These are phyloP conservation scores for Bradysia coprophila DNA, from an alignment of 1,140 invertebrate genomes.

Conservation along the genomic window DNA sequence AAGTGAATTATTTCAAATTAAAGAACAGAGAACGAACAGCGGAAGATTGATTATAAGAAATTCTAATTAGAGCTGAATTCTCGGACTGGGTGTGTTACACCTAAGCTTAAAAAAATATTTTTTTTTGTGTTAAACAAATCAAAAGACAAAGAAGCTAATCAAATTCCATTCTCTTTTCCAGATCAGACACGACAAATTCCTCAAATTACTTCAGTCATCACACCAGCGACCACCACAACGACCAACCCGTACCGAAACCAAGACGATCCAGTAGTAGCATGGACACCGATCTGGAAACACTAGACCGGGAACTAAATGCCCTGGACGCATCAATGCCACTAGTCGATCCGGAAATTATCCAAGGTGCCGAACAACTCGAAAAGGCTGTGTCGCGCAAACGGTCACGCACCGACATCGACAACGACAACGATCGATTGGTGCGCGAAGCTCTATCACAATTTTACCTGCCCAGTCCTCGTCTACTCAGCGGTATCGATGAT, in stretches of 20 bases:
- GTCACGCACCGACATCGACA: constrained; percentile 30
- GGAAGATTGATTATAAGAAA: too few relatives aligned
- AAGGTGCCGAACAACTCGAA: constrained; percentile 23
- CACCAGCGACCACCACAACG: too few relatives aligned
- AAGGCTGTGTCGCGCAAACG: constrained; percentile 19
- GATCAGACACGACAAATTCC: not conserved
- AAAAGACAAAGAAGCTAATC: too few relatives aligned
- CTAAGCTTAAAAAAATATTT: too few relatives aligned
- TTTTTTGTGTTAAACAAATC: too few relatives aligned
- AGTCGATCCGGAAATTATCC: constrained; percentile 20
- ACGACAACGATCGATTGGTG: constrained; percentile 36
- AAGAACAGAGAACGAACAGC: too few relatives aligned
- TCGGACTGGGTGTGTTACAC: too few relatives aligned
- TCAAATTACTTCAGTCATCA: not conserved
- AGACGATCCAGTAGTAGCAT: constrained; percentile 9
- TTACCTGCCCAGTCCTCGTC: constrained; percentile 46
- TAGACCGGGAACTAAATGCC: constrained; percentile 21
- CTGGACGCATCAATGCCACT: constrained; percentile 22
- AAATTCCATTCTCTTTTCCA: not conserved
- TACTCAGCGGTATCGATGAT: constrained; percentile 46
- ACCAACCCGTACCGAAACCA: not conserved
- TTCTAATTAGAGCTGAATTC: too few relatives aligned
- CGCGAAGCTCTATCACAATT: constrained; percentile 45
- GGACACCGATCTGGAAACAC: constrained; percentile 18
- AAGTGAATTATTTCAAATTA: too few relatives aligned